Base-by-base conservation (phyloP, 2,113 vertebrate species). In the Pseudorhombus dupliciocellatus region DNA sequence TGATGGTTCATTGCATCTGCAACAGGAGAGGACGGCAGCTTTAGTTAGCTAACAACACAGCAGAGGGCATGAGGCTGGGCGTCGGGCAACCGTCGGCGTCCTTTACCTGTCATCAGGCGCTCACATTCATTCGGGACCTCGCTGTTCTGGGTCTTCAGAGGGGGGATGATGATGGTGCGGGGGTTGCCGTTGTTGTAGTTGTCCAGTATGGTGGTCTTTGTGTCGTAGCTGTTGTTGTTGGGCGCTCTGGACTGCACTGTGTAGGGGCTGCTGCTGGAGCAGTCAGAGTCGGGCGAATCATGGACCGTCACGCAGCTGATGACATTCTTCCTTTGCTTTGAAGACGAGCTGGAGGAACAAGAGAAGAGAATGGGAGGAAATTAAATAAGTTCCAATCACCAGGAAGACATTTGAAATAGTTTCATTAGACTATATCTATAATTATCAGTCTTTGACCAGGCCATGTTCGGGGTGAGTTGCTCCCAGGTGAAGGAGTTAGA, bases 241-340 rank as follows among this genome's bases (percentile, higher is more conserved):
- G 78, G 91, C 80, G 91, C 6, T 0, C 95, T 94, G 10, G 94
- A 94, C 40, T 95, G 95, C 85, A 96, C 66, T 0, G 95, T 86
- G 2, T 96, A 98, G 28, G 98, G 97, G 87, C 97, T 98, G 93
- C 94, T 95, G 91, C 95, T 96, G 81, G 97, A 98, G 67, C 95
- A 97, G 84, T 98, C 95, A 0, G 96, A 99, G 88, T 96, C 95
- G 1, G 97, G 98, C 0, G 98, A 99, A 88, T 99, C 97, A 1
- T 99, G 97, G 85, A 99, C 98, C 0, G 98, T 99, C 87, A 99
- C 97, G 1, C 98, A 99, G 92, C 98, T 99, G 92, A 99, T 99
- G 87, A 99, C 97, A 1, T 99, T 99, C 91, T 98, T 98, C 77
- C 97, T 95, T 82, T 98, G 97, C 89, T 99, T 99, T 78, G 96